A percentile compares a stretch with the other conserved stretches of the same genome.
Evolutionary conservation across 2,888 invertebrate species (phyloP).

Genomic region (Eustalomyia histrio): DNA sequence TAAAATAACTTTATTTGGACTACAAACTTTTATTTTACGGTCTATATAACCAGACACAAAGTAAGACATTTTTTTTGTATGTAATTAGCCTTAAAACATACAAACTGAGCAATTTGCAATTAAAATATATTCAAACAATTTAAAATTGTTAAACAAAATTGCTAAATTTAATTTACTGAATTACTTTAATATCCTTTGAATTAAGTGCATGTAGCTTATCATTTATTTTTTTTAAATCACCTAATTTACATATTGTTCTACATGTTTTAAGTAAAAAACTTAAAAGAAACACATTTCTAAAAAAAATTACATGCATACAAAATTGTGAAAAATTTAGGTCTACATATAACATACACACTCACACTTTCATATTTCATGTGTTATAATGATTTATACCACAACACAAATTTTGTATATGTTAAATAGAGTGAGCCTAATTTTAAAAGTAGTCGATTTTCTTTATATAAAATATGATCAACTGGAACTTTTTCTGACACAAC

Average conservation of each 20-base stretch:
- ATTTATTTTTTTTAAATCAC: conserved; percentile 43
- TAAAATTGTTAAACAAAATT: not conserved
- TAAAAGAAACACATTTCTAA: not conserved
- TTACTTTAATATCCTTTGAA: conserved; percentile 20
- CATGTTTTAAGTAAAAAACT: conserved; percentile 6
- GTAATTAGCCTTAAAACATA: too few relatives aligned
- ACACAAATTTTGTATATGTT: not conserved
- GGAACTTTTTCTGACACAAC: too few relatives aligned
- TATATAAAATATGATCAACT: too few relatives aligned
- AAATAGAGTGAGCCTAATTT: too few relatives aligned
- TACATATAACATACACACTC: conserved; percentile 10
- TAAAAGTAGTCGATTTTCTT: too few relatives aligned
- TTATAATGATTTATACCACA: conserved; percentile 42
- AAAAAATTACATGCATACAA: not conserved
- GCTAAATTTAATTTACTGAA: not conserved
- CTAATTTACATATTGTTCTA: conserved; percentile 59
- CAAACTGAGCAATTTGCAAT: not conserved
- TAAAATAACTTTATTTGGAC: not conserved
- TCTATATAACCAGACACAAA: conserved; percentile 48
- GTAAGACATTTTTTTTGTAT: not conserved
- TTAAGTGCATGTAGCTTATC: conserved; percentile 22
- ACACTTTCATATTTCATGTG: conserved; percentile 12
- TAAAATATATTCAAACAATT: not conserved
- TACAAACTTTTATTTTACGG: conserved; percentile 15
- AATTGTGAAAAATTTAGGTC: conserved; percentile 18